Conservation (phyloP, 2,797 vertebrate species). For the Karalla daura region DNA sequence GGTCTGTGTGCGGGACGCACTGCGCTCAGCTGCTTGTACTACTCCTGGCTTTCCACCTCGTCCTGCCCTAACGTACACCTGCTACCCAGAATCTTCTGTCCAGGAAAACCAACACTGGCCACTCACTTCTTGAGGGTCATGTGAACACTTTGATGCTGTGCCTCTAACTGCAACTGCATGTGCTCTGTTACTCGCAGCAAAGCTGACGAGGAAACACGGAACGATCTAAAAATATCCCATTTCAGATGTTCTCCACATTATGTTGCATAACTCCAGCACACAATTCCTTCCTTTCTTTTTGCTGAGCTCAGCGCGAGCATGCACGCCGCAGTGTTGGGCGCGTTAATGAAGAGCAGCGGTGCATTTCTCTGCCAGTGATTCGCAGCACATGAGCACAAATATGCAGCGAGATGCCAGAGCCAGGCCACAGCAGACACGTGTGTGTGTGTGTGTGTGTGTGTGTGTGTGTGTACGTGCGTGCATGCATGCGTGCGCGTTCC, state of each 20-base stretch:
- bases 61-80: too few species aligned
- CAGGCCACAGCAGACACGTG: constrained; percentile 47
- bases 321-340: constrained; percentile 17
- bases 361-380: constrained; percentile 50
- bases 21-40: too few species aligned
- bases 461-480: constrained; percentile 35
- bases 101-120: too few species aligned
- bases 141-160: too few species aligned
- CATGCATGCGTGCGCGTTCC: constrained; percentile 25
- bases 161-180: background rate
- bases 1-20: too few species aligned
- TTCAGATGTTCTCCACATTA: constrained; percentile 33
- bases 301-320: constrained; percentile 46
- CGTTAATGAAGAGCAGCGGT: constrained; percentile 63
- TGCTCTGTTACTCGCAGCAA: constrained; percentile 1
- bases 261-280: constrained; percentile 49
- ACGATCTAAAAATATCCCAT: constrained; percentile 28
- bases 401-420: constrained; percentile 57
- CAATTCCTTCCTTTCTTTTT: constrained; percentile 38
- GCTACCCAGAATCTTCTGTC: too few species aligned
- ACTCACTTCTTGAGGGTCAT: too few species aligned
- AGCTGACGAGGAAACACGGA: constrained; percentile 12
- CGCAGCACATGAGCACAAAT: constrained; percentile 62
- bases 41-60: too few species aligned
- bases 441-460: constrained; percentile 35